phyloP scores from a whole-genome alignment of 1,140 invertebrate genomes.

The Calephelis virginiensis region DNA sequence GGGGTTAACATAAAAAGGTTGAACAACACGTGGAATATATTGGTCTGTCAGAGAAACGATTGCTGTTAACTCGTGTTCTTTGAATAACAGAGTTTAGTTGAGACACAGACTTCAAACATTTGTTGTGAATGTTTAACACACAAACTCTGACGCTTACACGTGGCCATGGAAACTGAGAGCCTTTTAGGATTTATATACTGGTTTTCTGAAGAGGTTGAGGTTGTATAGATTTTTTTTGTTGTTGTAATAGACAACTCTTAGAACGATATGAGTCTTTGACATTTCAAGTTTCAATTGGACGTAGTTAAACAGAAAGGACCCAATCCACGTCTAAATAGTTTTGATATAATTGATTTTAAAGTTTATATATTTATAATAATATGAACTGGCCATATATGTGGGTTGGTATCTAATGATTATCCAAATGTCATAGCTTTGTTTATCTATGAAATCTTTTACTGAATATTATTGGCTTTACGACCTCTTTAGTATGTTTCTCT shows the following conservation, averaged over 20 bases:
- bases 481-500: too few species aligned
- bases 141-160: not conserved
- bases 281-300: too few species aligned
- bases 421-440: too few species aligned
- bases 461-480: too few species aligned
- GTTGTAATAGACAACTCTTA: not conserved
- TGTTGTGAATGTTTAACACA: not conserved
- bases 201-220: not conserved
- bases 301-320: too few species aligned
- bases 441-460: too few species aligned
- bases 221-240: not conserved
- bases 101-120: slow-evolving; percentile 2
- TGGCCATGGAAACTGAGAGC: not conserved
- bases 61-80: not conserved
- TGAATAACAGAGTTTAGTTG: not conserved
- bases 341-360: too few species aligned
- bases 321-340: too few species aligned
- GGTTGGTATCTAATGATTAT: too few species aligned
- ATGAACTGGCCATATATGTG: too few species aligned
- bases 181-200: not conserved
- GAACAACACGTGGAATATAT: not conserved
- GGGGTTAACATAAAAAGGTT: too few species aligned
- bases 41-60: not conserved
- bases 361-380: too few species aligned
- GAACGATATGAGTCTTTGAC: not conserved